Conservation (phyloP, 2,113 vertebrate species). For the Rhizomys pruinosus region DNA sequence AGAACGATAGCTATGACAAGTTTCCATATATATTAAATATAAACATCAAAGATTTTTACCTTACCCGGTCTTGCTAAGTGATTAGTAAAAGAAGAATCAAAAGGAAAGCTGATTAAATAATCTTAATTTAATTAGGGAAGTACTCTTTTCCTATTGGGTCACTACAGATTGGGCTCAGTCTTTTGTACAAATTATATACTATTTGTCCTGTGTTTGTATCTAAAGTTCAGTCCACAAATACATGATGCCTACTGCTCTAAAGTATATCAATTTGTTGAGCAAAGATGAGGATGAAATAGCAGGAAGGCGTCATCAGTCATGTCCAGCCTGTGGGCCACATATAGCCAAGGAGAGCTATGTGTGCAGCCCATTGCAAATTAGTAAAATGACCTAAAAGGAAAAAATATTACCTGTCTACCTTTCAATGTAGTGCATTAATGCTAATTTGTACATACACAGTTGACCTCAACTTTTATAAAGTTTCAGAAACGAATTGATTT, state of each 20-base stretch:
- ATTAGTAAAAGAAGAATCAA: not conserved
- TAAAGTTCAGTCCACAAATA: too few relatives aligned
- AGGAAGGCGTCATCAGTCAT: too few relatives aligned
- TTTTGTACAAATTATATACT: not conserved
- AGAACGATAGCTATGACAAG: not conserved
- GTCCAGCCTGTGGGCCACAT: too few relatives aligned
- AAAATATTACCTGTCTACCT: not conserved
- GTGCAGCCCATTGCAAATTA: too few relatives aligned
- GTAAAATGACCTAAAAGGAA: too few relatives aligned
- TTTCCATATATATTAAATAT: not conserved
- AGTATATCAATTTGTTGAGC: too few relatives aligned
- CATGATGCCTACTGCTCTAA: too few relatives aligned
- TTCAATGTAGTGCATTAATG: not conserved
- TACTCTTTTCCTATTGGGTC: not conserved
- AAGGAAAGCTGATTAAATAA: not conserved
- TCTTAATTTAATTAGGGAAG: not conserved
- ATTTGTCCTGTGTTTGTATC: not conserved
- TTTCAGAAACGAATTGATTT: constrained; percentile 12
- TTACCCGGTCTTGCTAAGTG: not conserved
- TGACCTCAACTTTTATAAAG: not conserved
- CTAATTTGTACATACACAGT: not conserved
- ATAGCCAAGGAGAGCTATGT: too few relatives aligned
- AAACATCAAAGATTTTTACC: constrained; percentile 23
- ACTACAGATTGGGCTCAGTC: not conserved
- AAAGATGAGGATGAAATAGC: too few relatives aligned